Evolutionary conservation across 2,113 vertebrate genomes (phyloP), one percentile per base, ranked within the genome.

Genomic region (Trichechus manatus): DNA sequence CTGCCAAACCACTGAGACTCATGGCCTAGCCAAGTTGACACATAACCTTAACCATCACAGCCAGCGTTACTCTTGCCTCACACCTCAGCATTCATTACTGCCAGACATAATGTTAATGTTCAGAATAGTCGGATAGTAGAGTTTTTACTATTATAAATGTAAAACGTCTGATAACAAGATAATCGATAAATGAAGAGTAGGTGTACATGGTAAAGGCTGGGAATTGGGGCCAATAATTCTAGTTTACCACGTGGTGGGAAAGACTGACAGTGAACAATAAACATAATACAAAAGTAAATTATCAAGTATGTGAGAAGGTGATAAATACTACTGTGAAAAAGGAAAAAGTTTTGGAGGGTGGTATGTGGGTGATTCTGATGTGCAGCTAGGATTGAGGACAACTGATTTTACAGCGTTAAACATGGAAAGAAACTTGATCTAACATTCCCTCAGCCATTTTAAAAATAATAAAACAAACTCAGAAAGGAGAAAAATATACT

Each of bases 401-500:
- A 85, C 61, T 82, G 50, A 92, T 87, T 25, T 70, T 96, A 59
- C 1, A 85, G 1, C 72, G 36, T 75, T 88, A 72, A 96, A 53
- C 4, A 25, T 83, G 56, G 33, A 96, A 88, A 91, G 72, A 96
- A 83, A 91, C 14, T 33, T 94, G 50, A 22, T 59, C 42, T 95
- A 90, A 39, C 50, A 94, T 82, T 89, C 81, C 70, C 64, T 90
- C n/a, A 89, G n/a, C n/a, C 53, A 72, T 90, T 84, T 80, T 59
- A 27, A 95, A 95, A 84, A 87, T 66, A 90, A 72, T 77, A 88
- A 96, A 93, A 89, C 27, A 82, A 42, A 59, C 10, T 36, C 70
- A 63, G 44, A 96, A 93, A 90, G 66, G 42, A 82, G 47, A 70
- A 94, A 36, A 97, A 85, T 93, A 29, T 93, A 80, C 39, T 89